These are phyloP conservation scores for Protobothrops mucrosquamatus DNA, from an alignment of 2,113 vertebrate species.

Conservation along the genomic window DNA sequence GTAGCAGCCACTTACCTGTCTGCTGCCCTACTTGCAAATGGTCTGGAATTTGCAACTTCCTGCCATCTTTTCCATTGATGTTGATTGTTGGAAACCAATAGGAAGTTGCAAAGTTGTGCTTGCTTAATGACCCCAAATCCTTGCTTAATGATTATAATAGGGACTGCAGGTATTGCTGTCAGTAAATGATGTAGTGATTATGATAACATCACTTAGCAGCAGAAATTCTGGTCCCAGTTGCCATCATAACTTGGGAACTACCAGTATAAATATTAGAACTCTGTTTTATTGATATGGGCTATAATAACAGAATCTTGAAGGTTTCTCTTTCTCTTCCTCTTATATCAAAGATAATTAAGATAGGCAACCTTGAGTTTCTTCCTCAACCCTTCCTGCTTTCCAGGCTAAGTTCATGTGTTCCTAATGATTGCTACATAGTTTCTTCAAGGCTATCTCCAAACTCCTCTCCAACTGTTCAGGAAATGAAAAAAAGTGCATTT, in stretches of 20 bases:
- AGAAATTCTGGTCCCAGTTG: background rate
- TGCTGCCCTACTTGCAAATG: background rate
- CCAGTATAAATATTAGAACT: background rate
- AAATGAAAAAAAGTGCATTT: background rate
- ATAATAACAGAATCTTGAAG: background rate
- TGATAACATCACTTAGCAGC: background rate
- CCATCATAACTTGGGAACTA: background rate
- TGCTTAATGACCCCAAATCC: background rate
- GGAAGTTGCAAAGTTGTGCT: background rate
- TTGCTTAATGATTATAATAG: background rate
- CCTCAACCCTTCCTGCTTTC: background rate
- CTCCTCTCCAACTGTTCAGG: background rate
- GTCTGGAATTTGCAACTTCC: background rate
- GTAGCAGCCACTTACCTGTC: background rate
- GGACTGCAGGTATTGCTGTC: background rate
- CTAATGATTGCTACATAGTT: background rate
- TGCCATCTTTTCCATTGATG: background rate
- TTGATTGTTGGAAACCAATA: background rate
- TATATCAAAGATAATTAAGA: background rate
- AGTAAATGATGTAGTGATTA: background rate
- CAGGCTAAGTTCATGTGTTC: background rate
- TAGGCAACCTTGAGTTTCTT: background rate
- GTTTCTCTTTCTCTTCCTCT: background rate
- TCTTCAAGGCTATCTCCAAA: background rate
- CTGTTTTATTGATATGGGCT: background rate